Evolutionary conservation across 1,140 invertebrate species (phyloP), one percentile per base, ranked within the genome.

Genomic region (Pseudoatta argentina): DNA sequence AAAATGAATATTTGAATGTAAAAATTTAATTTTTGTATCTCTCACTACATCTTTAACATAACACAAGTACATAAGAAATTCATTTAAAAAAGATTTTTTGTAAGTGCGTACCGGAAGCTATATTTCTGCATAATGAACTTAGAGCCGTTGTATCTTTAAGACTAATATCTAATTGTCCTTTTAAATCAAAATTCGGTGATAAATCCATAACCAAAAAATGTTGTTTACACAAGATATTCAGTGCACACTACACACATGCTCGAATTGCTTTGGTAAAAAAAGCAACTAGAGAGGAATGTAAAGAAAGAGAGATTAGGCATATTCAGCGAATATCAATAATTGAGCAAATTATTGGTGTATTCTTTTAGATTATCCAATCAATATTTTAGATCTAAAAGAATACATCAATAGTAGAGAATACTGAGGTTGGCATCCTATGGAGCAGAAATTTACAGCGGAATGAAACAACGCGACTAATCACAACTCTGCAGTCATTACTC

Each of bases 81-180:
- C 55, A 72, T 30, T 5, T 69, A 18, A 14, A 34, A 55, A 72
- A 82, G 18, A 61, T 39, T 67, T 67, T 67, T 86, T 14, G 2
- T 69, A 87, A 76, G 72, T 5, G 86, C 82, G 59, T 77, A 94
- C 94, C 93, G 71, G 85, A 78, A n/a, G 91, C 93, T 57, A 94
- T 91, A 76, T 91, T 86, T 86, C 87, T 86, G 57, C 93, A 94
- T 86, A 89, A 55, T 39, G 53, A 24, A 67, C 86, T 89, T 44
- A 94, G 59, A 69, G 86, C 72, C 63, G 87, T 73, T 8, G 89
- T 71, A 71, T 93, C 87, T 30, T 91, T 76, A 27, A 91, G 89
- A 69, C 61, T 86, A 73, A 24, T 39, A 30, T 86, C 90, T 83
- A 94, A 86, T 73, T 77, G 91, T 53, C 91, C 89, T 69, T 86